These are phyloP conservation scores for Blastomussa wellsi DNA, from an alignment of 92 coral and sea anemone species.

Conservation along the genomic window DNA sequence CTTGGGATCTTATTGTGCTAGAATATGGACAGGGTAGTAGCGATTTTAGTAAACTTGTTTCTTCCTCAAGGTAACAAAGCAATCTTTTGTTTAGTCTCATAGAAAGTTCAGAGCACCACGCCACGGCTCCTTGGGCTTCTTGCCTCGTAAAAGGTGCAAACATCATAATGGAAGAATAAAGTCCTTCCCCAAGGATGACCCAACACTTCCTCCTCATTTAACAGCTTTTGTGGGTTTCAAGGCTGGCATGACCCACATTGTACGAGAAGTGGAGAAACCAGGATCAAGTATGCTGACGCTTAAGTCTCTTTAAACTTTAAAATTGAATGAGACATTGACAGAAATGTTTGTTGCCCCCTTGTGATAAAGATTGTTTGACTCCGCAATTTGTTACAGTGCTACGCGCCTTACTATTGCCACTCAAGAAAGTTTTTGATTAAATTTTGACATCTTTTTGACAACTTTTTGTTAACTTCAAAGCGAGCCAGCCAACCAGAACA, in stretches of 20 bases:
- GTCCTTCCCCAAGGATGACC: conserved; percentile 95
- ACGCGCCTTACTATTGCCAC: no score
- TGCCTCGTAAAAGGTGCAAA: conserved; percentile 96
- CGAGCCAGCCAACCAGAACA: no score
- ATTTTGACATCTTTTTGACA: no score
- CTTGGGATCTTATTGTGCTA: no score
- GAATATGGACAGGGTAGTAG: no score
- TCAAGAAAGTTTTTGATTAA: no score
- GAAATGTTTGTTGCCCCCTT: no score
- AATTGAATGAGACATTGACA: no score
- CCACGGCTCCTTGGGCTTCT: conserved; percentile 97
- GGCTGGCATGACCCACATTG: conserved; percentile 99
- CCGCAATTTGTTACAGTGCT: no score
- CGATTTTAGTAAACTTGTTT: neutral
- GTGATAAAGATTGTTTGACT: no score
- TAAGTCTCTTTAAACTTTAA: no score
- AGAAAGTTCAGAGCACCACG: conserved; percentile 99
- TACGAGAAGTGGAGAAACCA: conserved; percentile 97
- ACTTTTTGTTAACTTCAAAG: no score
- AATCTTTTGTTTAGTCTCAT: conserved; percentile 78
- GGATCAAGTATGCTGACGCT: conserved; percentile 83
- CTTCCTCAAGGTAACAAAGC: neutral
- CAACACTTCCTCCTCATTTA: conserved; percentile 93
- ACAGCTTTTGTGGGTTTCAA: conserved; percentile 98
- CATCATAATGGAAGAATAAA: conserved; percentile 96